phyloP scores from a whole-genome alignment of 2,113 vertebrate genomes.

The Trogon melanurus region DNA sequence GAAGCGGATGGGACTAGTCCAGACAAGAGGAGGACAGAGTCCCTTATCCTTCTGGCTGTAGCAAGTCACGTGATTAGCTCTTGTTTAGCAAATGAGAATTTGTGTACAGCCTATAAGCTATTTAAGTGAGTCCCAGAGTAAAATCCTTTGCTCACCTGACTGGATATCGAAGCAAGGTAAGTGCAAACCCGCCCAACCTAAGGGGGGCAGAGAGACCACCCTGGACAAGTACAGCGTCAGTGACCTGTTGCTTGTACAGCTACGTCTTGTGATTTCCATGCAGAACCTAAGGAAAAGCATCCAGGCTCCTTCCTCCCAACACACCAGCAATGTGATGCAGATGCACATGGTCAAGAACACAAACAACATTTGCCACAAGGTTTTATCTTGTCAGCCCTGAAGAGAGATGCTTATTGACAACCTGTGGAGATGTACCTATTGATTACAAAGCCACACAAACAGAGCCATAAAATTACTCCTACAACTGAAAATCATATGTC shows the following conservation, averaged over 20 bases:
- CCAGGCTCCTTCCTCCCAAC: background rate
- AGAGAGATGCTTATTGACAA: background rate
- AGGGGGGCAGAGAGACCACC: background rate
- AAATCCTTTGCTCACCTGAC: background rate
- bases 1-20: fast-evolving
- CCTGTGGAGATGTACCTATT: background rate
- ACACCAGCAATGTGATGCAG: background rate
- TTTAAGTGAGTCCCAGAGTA: background rate
- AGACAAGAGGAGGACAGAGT: background rate
- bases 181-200: background rate
- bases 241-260: background rate
- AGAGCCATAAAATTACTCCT: background rate
- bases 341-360: background rate
- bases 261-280: background rate
- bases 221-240: background rate
- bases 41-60: background rate
- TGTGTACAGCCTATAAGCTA: background rate
- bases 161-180: background rate
- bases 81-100: background rate
- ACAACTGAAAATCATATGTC: background rate
- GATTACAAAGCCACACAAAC: background rate
- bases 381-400: background rate
- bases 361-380: background rate
- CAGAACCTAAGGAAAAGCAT: background rate
- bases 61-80: background rate